Base-by-base conservation (phyloP, 2,113 vertebrate genomes). In the Corythoichthys intestinalis region DNA sequence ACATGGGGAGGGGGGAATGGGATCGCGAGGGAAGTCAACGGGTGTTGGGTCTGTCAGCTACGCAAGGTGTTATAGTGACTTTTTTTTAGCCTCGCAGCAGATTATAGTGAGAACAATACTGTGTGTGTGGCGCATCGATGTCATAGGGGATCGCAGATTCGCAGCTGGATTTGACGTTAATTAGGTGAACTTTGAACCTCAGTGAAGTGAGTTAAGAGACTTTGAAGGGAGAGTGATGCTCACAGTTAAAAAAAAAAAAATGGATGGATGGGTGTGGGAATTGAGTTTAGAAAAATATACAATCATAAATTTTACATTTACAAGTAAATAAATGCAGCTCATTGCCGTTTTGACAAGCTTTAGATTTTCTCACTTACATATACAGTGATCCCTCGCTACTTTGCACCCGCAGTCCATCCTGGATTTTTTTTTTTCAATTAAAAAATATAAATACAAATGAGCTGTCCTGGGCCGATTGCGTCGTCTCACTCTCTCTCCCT, bases 111-210 rank as follows among this genome's bases (percentile, higher is more conserved):
- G 70, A 70, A 50, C 65, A 73, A 65, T 81, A 73, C 75, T 68
- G 72, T 69, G 72, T 69, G 66, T 77, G 70, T 73, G 65, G 78
- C 78, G 77, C 79, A 64, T 78, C 84, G 73, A 58, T 60, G 67
- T 65, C 80, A 82, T 66, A 75, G 65, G 46, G 54, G 68, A 83
- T 71, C 77, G 76, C 86, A 87, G 86, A 79, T 85, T 71, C 77
- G 76, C 86, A 87, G 86, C 81, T 85, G 83, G 70, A 71, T 72
- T 73, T 82, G 75, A 73, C 71, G 70, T 56, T 86, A 83, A 88
- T 85, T 75, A 83, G 84, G 54, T 79, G 76, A 88, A 76, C 83
- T 82, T 69, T 82, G 77, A 77, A 77, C 78, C 69, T 75, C 13
- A 34, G 41, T 47, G 57, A 78, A 64, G 67, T 71, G 67, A 65